These are phyloP conservation scores for Rachycentron canadum DNA, from an alignment of 2,797 vertebrate species.

Conservation along the genomic window DNA sequence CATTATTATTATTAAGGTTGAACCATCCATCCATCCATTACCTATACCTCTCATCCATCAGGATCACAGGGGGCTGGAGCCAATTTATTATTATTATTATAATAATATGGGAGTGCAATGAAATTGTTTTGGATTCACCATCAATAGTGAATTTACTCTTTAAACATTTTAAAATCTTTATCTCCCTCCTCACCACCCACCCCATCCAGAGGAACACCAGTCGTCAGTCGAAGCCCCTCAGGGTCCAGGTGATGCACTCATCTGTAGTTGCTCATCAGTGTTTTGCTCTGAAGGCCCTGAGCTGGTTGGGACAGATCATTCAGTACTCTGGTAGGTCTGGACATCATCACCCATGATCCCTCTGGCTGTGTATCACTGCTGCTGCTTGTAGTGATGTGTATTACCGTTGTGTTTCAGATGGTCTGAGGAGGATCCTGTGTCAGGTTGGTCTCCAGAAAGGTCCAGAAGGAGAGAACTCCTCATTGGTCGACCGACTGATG, in stretches of 20 bases:
- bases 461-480: constrained; percentile 91
- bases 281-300: constrained; percentile 93
- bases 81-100: too few species aligned
- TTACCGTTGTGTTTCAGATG: constrained; percentile 82
- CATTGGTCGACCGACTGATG: constrained; percentile 94
- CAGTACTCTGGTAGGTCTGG: constrained; percentile 91
- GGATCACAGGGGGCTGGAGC: too few species aligned
- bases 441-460: constrained; percentile 93
- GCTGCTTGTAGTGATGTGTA: neutral
- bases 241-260: constrained; percentile 98
- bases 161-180: neutral
- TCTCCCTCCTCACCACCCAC: too few species aligned
- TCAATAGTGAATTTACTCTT: neutral
- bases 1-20: too few species aligned
- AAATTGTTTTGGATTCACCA: neutral
- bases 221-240: constrained; percentile 95
- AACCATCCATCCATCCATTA: too few species aligned
- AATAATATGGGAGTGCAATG: too few species aligned
- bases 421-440: constrained; percentile 93
- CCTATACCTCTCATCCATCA: too few species aligned
- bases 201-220: constrained; percentile 92
- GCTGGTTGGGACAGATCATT: constrained; percentile 94
- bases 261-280: constrained; percentile 97
- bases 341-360: constrained; percentile 24
- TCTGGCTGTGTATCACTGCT: neutral